Percentiles rank a stretch among this genome's conserved stretches.
Evolutionary conservation across 1,140 invertebrate genomes (phyloP).

Genomic region (Neodiprion fabricii): DNA sequence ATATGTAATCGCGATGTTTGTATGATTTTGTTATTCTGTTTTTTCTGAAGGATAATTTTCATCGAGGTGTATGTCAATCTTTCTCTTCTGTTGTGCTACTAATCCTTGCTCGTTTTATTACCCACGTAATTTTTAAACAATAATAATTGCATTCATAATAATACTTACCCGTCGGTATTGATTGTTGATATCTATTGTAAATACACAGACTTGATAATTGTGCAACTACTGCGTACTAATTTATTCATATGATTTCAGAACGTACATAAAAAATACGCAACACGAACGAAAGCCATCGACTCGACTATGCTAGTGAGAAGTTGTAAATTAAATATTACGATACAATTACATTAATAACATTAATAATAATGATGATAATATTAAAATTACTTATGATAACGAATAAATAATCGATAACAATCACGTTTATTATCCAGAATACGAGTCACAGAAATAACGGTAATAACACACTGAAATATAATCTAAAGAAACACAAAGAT

Average conservation of each 20-base stretch:
- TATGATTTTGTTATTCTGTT: too few species aligned
- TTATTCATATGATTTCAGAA: conserved; percentile 36
- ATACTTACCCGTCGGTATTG: too few species aligned
- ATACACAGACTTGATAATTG: too few species aligned
- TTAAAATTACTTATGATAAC: background rate
- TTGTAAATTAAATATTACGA: background rate
- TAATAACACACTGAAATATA: background rate
- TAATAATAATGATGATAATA: background rate
- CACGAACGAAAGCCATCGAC: conserved; percentile 49
- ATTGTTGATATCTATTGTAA: too few species aligned
- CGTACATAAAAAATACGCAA: conserved; percentile 43
- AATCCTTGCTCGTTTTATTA: too few species aligned
- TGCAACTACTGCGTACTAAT: too few species aligned
- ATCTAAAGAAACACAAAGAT: background rate
- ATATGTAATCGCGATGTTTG: too few species aligned
- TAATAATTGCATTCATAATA: too few species aligned
- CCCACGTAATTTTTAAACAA: too few species aligned
- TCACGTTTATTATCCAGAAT: background rate
- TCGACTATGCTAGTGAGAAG: conserved; percentile 41
- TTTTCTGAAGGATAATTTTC: too few species aligned
- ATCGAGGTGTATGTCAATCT: too few species aligned
- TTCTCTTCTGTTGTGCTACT: too few species aligned
- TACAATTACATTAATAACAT: background rate
- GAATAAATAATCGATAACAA: background rate
- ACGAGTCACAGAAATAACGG: background rate